phyloP scores from a whole-genome alignment of 2,113 vertebrate species.

The Bothrops jararaca region DNA sequence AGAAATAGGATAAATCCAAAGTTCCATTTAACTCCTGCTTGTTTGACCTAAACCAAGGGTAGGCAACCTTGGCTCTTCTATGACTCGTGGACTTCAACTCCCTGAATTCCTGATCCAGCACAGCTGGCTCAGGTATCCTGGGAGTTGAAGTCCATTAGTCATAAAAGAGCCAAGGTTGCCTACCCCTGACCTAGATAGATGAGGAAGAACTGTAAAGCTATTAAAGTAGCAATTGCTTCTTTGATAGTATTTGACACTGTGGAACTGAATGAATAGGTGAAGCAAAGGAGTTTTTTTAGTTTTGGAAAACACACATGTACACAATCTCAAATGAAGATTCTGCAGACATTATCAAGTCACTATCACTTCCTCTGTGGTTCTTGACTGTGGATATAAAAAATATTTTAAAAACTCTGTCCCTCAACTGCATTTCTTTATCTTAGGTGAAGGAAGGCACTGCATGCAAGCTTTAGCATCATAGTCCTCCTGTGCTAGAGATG shows the following conservation, averaged over 20 bases:
- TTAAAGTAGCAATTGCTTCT: not conserved
- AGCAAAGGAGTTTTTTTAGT: not conserved
- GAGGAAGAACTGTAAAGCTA: not conserved
- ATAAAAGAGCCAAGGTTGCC: too few species aligned
- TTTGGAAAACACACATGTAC: not conserved
- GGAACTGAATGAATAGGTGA: not conserved
- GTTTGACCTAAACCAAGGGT: not conserved
- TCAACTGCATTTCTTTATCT: not conserved
- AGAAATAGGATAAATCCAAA: not conserved
- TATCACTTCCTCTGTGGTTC: not conserved
- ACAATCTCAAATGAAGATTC: not conserved
- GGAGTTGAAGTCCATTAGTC: too few species aligned
- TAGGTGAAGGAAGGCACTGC: not conserved
- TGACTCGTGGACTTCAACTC: too few species aligned
- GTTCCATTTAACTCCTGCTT: not conserved
- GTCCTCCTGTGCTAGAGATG: not conserved
- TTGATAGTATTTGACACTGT: not conserved
- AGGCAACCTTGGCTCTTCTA: too few species aligned
- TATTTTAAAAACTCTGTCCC: not conserved
- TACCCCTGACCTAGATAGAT: not conserved
- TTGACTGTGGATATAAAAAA: not conserved
- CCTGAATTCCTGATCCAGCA: too few species aligned
- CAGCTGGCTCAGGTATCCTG: too few species aligned
- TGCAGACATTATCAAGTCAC: not conserved
- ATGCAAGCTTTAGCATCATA: not conserved